Conservation (phyloP, 2,888 invertebrate species). For the Myopa testacea region DNA sequence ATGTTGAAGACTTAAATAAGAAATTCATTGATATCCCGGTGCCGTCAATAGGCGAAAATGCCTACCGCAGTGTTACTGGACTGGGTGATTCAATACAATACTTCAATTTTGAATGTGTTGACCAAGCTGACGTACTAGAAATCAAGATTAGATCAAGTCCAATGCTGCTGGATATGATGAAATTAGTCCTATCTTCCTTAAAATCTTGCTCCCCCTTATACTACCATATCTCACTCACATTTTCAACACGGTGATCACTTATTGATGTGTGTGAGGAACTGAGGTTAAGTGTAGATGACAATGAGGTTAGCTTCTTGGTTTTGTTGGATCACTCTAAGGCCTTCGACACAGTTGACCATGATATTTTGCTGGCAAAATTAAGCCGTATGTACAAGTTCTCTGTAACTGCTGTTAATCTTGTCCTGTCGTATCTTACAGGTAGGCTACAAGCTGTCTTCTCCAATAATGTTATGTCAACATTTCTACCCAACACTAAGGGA, state of each 20-base stretch:
- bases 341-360: background rate
- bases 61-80: background rate
- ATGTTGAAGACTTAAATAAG: background rate
- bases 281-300: background rate
- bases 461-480: background rate
- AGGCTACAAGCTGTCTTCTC: no score
- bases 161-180: background rate
- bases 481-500: background rate
- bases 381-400: no score
- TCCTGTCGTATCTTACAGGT: no score
- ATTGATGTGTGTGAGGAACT: background rate
- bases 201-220: background rate
- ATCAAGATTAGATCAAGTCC: background rate
- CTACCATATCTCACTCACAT: background rate
- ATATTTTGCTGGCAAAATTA: no score
- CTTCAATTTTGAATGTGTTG: background rate
- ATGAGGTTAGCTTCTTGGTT: background rate
- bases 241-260: background rate
- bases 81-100: background rate
- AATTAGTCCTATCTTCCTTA: background rate
- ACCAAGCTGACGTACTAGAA: background rate
- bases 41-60: no score
- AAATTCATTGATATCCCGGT: background rate
- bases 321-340: background rate
- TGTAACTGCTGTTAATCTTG: no score